A percentile compares a stretch with the other conserved stretches of the same genome.
These are phyloP conservation scores for Troilus luridus DNA, from an alignment of 2,888 invertebrate species.

Conservation along the genomic window DNA sequence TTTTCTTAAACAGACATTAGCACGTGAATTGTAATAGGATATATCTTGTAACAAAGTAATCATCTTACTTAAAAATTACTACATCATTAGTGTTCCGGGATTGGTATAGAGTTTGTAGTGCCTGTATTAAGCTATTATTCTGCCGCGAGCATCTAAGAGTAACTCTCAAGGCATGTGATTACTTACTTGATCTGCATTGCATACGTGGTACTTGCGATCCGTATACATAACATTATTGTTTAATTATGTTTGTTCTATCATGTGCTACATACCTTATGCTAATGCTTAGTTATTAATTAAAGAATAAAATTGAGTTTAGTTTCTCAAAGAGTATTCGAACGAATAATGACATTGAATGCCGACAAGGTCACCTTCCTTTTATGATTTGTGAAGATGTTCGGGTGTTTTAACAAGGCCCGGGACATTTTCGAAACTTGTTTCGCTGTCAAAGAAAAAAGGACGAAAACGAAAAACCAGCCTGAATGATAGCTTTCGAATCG, in stretches of 20 bases:
- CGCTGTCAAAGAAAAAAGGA: background rate
- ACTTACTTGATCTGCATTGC: too few species aligned
- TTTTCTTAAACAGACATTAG: background rate
- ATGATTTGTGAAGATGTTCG: slow-evolving; percentile 37
- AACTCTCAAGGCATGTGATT: too few species aligned
- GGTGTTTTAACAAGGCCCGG: background rate
- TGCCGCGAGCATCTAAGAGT: too few species aligned
- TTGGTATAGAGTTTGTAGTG: too few species aligned
- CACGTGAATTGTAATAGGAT: background rate
- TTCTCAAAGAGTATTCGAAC: background rate
- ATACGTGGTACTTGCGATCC: too few species aligned
- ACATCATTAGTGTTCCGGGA: too few species aligned
- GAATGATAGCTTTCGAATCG: slow-evolving; percentile 7
- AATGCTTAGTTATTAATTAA: background rate
- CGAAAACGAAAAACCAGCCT: background rate
- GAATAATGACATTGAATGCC: background rate
- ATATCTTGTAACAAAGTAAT: background rate
- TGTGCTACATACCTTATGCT: background rate
- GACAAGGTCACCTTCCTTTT: background rate
- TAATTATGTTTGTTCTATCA: background rate
- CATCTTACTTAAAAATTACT: too few species aligned
- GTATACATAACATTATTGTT: background rate
- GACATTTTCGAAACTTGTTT: slow-evolving; percentile 30
- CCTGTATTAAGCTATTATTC: too few species aligned
- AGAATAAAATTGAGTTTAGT: background rate